A percentile compares a stretch with the other conserved stretches of the same genome.
Conservation (phyloP, 2,888 invertebrate genomes). For the Plebejus anna region DNA sequence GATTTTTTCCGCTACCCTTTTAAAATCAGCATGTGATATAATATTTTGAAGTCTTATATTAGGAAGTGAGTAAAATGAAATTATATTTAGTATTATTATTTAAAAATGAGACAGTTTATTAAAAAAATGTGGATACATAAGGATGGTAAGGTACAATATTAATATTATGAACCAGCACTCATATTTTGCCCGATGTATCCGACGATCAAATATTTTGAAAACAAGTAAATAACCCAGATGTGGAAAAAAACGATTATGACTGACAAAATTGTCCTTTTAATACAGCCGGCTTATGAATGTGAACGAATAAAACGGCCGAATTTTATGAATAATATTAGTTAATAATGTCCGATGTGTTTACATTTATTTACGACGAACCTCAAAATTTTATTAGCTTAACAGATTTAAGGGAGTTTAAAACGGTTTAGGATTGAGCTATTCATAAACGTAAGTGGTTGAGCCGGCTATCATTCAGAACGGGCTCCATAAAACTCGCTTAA, state of each 20-base stretch:
- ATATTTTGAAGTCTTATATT: too few relatives aligned
- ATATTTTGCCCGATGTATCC: not conserved
- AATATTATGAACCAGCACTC: too few relatives aligned
- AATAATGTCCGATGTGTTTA: not conserved
- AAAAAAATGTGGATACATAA: too few relatives aligned
- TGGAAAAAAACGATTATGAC: not conserved
- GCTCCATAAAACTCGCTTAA: conserved; percentile 70
- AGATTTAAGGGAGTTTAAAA: conserved; percentile 35
- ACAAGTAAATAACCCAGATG: not conserved
- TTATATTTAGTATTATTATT: too few relatives aligned
- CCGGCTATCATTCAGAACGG: conserved; percentile 69
- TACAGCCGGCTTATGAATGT: not conserved
- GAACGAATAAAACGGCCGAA: not conserved
- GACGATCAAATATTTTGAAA: not conserved
- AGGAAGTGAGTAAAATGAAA: too few relatives aligned
- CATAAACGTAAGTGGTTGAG: conserved; percentile 61
- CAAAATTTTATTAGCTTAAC: conserved; percentile 34
- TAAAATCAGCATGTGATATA: not conserved
- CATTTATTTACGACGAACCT: conserved; percentile 10
- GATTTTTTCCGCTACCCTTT: not conserved
- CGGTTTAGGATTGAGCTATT: conserved; percentile 45
- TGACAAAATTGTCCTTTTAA: not conserved
- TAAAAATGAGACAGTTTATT: too few relatives aligned
- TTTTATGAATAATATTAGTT: conserved; percentile 15
- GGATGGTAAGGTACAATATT: too few relatives aligned